A percentile compares a stretch with the other conserved stretches of the same genome.
Evolutionary conservation across 2,797 vertebrate species (phyloP).

Genomic region (Mus spretus): DNA sequence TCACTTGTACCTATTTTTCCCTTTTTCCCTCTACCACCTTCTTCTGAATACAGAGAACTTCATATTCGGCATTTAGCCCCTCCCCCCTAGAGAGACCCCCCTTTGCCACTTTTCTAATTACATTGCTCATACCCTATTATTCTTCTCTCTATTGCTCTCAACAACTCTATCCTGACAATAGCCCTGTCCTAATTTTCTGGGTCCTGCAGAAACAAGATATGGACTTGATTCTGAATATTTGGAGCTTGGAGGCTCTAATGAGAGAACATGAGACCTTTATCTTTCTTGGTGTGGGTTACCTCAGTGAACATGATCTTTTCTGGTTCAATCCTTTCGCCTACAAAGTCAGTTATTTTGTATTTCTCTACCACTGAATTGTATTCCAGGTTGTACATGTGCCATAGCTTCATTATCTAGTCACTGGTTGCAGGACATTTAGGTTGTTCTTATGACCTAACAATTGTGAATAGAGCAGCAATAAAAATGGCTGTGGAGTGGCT

Average conservation of each 20-base stretch:
- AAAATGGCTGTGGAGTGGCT: background rate
- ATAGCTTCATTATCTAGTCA: too few relatives aligned
- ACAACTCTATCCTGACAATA: background rate
- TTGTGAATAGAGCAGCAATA: background rate
- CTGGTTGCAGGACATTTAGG: background rate
- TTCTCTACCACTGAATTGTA: background rate
- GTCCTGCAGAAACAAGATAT: background rate
- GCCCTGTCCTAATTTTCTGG: background rate
- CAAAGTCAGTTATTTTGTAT: background rate
- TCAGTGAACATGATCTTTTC: background rate
- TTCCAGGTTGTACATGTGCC: too few relatives aligned
- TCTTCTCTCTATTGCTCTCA: background rate
- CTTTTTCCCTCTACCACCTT: background rate
- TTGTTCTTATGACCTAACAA: background rate
- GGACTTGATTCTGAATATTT: background rate
- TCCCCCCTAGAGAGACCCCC: background rate
- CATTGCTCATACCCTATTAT: background rate
- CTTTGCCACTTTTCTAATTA: background rate
- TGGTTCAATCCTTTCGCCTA: background rate
- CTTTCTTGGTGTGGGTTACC: background rate
- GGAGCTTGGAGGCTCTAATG: background rate
- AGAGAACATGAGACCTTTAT: background rate
- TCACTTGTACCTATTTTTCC: background rate
- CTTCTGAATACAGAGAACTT: background rate
- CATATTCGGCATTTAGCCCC: background rate